These are phyloP conservation scores for Anagyrus pseudococci DNA, from an alignment of 2,888 invertebrate genomes.

Conservation along the genomic window DNA sequence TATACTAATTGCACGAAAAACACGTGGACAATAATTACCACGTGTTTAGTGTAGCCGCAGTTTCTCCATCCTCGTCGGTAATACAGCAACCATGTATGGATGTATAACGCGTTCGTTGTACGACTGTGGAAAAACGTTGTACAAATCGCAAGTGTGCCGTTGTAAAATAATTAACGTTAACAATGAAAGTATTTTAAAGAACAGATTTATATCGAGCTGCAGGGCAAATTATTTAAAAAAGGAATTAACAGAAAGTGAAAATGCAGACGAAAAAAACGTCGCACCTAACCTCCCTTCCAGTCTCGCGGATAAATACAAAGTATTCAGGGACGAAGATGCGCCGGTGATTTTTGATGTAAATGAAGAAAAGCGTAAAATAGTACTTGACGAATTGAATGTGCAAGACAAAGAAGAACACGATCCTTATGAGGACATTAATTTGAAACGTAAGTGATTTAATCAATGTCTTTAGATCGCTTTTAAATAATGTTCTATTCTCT, in stretches of 20 bases:
- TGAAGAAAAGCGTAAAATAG: constrained; percentile 66
- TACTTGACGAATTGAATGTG: constrained; percentile 47
- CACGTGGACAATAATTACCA: no score
- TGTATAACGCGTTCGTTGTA: constrained; percentile 40
- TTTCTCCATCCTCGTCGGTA: no score
- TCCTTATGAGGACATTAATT: constrained; percentile 70
- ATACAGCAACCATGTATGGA: constrained; percentile 31
- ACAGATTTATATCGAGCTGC: constrained; percentile 6
- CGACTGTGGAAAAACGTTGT: constrained; percentile 39
- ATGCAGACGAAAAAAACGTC: constrained; percentile 28
- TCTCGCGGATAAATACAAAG: constrained; percentile 70
- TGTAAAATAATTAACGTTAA: constrained; percentile 43
- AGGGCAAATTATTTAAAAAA: constrained; percentile 21
- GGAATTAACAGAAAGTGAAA: constrained; percentile 20
- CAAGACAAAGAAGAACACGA: constrained; percentile 62
- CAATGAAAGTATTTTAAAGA: constrained; percentile 33
- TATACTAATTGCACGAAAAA: no score
- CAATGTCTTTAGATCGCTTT: background rate
- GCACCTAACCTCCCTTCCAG: constrained; percentile 55
- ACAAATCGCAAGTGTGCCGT: constrained; percentile 33
- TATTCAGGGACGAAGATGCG: constrained; percentile 75
- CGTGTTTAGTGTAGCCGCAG: no score
- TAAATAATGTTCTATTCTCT: background rate
- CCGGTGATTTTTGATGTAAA: constrained; percentile 75
- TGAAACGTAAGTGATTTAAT: constrained; percentile 65